A percentile compares a stretch with the other conserved stretches of the same genome.
Evolutionary conservation across 2,888 invertebrate species (phyloP).

Genomic region (Euzophera pinguis): DNA sequence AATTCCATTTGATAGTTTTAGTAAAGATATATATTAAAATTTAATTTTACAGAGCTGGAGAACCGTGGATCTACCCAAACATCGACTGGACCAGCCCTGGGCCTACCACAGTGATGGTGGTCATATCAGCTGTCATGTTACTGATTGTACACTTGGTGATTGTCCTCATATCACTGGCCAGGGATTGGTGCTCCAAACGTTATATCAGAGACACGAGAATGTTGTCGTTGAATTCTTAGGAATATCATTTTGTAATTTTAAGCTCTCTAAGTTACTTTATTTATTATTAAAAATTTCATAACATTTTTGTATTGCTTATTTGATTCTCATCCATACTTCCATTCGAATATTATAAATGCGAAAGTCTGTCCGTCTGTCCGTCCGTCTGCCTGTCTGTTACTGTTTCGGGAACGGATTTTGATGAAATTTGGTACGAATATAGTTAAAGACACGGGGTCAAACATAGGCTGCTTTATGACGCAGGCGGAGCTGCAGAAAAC

Average conservation of each 20-base stretch:
- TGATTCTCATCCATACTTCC: too few species aligned
- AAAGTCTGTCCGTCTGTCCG: too few species aligned
- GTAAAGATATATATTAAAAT: not conserved
- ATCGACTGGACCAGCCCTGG: constrained; percentile 87
- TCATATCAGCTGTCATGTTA: constrained; percentile 80
- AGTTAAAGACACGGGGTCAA: too few species aligned
- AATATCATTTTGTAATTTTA: constrained; percentile 9
- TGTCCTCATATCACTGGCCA: constrained; percentile 72
- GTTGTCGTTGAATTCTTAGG: constrained; percentile 33
- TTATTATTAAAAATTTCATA: not conserved
- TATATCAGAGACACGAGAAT: constrained; percentile 31
- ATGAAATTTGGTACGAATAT: too few species aligned
- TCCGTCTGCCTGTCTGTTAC: too few species aligned
- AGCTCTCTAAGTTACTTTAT: not conserved
- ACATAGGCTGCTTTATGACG: too few species aligned
- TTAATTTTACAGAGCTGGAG: constrained; percentile 73
- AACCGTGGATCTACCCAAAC: constrained; percentile 85
- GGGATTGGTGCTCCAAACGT: constrained; percentile 49
- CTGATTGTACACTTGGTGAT: constrained; percentile 80
- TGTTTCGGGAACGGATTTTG: too few species aligned
- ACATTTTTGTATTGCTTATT: too few species aligned
- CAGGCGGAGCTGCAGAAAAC: too few species aligned
- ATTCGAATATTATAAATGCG: too few species aligned
- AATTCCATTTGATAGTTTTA: too few species aligned
- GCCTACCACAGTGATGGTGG: constrained; percentile 75